A percentile compares a stretch with the other conserved stretches of the same genome.
Evolutionary conservation across 2,113 vertebrate genomes (phyloP).

Genomic region (Phaethon lepturus): DNA sequence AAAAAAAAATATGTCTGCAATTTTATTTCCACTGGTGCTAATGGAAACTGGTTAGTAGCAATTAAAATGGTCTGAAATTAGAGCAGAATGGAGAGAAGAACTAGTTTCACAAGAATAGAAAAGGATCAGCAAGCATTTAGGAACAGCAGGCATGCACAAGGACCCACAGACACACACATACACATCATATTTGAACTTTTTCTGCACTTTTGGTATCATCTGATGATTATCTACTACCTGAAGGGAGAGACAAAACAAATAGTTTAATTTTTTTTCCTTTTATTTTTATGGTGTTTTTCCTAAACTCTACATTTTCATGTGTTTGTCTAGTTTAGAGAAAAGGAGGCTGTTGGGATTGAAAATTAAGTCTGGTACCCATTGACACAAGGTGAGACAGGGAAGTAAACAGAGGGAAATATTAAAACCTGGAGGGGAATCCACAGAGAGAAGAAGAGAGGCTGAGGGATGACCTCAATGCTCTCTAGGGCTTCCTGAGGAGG

Average conservation of each 20-base stretch:
- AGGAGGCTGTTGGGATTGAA: not conserved
- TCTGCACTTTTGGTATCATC: not conserved
- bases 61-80: not conserved
- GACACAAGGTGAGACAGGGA: not conserved
- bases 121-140: not conserved
- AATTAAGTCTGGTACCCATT: not conserved
- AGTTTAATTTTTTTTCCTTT: not conserved
- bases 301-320: not conserved
- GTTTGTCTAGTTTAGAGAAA: not conserved
- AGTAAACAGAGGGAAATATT: not conserved
- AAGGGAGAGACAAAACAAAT: not conserved
- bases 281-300: not conserved
- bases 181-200: not conserved
- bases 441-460: not conserved
- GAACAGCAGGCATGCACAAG: not conserved
- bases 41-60: not conserved
- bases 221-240: not conserved
- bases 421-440: not conserved
- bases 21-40: not conserved
- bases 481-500: not conserved
- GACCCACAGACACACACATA: not conserved
- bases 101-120: not conserved
- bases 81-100: not conserved
- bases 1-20: not conserved
- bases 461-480: not conserved